Percentiles rank a stretch among this genome's conserved stretches.
Evolutionary conservation across 2,888 invertebrate species (phyloP).

Genomic region (Oscheius sp.): DNA sequence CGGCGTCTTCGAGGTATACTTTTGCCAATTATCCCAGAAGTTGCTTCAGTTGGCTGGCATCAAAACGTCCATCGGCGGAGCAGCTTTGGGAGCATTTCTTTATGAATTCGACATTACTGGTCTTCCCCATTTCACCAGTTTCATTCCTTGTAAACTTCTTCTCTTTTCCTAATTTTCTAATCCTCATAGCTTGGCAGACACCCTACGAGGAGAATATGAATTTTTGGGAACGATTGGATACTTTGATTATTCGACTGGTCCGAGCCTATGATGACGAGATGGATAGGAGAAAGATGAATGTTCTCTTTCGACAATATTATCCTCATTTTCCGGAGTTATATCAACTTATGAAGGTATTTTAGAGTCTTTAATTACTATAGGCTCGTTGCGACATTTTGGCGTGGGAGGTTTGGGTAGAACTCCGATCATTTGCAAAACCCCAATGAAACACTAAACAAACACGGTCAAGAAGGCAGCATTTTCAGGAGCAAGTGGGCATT

Average conservation of each 20-base stretch:
- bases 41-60: conserved; percentile 16
- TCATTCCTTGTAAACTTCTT: background rate
- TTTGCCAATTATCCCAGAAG: background rate
- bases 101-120: background rate
- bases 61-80: background rate
- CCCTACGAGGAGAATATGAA: conserved; percentile 8
- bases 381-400: no score
- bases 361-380: background rate
- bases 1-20: conserved; percentile 14
- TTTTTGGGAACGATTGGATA: conserved; percentile 1
- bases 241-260: background rate
- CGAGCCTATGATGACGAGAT: background rate
- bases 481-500: conserved; percentile 12
- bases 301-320: background rate
- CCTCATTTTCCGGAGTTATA: conserved; percentile 9
- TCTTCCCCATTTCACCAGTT: background rate
- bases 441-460: no score
- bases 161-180: background rate
- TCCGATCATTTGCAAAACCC: background rate
- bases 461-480: background rate
- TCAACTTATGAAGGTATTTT: conserved; percentile 1
- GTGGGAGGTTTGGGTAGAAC: background rate
- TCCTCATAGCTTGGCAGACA: conserved; percentile 5
- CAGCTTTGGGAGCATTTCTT: background rate
- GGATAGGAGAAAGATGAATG: background rate